Evolutionary conservation across 2,888 invertebrate genomes (phyloP).

Genomic region (Trissonchulus latispiculum): DNA sequence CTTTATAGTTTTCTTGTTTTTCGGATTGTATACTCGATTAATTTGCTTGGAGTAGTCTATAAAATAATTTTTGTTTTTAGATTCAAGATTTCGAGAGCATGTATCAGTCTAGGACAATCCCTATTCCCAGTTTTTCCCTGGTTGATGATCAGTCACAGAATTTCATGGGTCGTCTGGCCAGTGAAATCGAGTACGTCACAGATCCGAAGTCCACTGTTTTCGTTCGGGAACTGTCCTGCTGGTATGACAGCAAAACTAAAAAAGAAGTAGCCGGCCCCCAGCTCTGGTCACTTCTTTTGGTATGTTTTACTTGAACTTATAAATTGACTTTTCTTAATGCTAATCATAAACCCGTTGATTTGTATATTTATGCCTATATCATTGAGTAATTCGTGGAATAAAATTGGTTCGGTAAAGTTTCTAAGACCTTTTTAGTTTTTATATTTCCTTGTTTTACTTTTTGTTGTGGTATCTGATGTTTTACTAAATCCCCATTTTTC

Average conservation of each 20-base stretch:
- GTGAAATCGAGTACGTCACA: constrained; percentile 56
- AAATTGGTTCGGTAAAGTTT: too few relatives aligned
- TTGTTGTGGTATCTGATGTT: too few relatives aligned
- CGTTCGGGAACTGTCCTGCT: constrained; percentile 68
- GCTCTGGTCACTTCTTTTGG: constrained; percentile 66
- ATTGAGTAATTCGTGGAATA: too few relatives aligned
- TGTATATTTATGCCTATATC: too few relatives aligned
- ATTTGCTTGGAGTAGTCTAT: constrained; percentile 9
- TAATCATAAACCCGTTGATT: too few relatives aligned
- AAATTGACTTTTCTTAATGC: too few relatives aligned
- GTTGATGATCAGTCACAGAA: constrained; percentile 49
- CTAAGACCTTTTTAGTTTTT: too few relatives aligned
- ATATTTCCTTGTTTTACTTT: too few relatives aligned
- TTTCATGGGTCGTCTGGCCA: constrained; percentile 72
- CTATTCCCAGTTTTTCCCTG: constrained; percentile 57
- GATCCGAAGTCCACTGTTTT: constrained; percentile 56
- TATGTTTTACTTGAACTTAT: too few relatives aligned
- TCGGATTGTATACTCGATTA: too few relatives aligned
- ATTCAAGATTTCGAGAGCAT: constrained; percentile 62
- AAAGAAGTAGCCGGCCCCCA: constrained; percentile 67
- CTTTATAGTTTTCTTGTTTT: too few relatives aligned
- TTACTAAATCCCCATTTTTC: too few relatives aligned
- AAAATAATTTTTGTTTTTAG: constrained; percentile 36
- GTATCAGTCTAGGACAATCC: constrained; percentile 62
- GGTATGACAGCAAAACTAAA: constrained; percentile 81